Conservation (phyloP, 2,888 invertebrate species). For the Dromius quadrimaculatus region DNA sequence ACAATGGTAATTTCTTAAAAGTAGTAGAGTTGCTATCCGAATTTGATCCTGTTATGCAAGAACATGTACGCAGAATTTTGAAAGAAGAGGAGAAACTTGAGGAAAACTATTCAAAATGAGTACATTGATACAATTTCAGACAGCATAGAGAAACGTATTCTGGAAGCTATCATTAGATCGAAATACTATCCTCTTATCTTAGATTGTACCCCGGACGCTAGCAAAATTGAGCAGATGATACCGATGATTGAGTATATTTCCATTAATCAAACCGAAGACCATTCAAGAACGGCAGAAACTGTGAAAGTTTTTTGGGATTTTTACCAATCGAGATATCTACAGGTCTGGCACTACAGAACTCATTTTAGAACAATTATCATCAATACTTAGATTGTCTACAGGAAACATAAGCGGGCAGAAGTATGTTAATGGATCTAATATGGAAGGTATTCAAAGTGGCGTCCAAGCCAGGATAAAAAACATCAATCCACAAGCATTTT, state of each 20-base stretch:
- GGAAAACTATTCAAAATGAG: conserved; percentile 6
- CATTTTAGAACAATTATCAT: too few relatives aligned
- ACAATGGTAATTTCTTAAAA: conserved; percentile 11
- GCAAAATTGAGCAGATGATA: conserved; percentile 17
- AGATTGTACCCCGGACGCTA: conserved; percentile 7
- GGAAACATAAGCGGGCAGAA: too few relatives aligned
- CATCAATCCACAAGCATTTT: too few relatives aligned
- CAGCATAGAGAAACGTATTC: not conserved
- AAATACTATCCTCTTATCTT: conserved; percentile 9
- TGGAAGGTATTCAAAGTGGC: too few relatives aligned
- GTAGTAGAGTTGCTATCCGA: conserved; percentile 1
- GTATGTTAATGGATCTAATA: too few relatives aligned
- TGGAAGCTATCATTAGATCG: not conserved
- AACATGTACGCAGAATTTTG: conserved; percentile 13
- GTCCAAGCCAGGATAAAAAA: too few relatives aligned
- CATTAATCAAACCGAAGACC: conserved; percentile 7
- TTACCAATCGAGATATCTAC: too few relatives aligned
- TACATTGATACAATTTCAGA: not conserved
- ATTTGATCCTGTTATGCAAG: conserved; percentile 1
- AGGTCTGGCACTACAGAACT: too few relatives aligned
- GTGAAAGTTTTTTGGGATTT: too few relatives aligned
- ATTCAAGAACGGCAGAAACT: too few relatives aligned
- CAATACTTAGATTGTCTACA: too few relatives aligned
- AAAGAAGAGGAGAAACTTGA: not conserved
- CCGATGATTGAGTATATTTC: conserved; percentile 38